Percentiles rank a stretch among this genome's conserved stretches.
phyloP scores from a whole-genome alignment of 2,888 invertebrate species.

The Tetramorium bicarinatum region DNA sequence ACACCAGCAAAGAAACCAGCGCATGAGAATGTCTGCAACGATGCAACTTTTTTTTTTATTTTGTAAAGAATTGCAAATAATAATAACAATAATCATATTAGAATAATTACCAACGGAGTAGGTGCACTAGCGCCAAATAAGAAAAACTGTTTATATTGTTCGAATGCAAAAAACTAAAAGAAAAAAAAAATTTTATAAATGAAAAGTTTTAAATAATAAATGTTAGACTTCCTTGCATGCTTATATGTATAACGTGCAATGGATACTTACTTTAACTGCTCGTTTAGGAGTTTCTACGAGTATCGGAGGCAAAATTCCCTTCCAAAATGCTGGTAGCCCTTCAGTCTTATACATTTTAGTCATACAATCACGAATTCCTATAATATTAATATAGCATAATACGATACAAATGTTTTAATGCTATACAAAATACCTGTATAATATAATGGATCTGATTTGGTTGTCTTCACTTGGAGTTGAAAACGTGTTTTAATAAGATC shows the following conservation, averaged over 20 bases:
- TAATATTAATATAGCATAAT: constrained; percentile 73
- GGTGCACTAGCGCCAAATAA: constrained; percentile 92
- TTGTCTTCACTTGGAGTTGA: constrained; percentile 90
- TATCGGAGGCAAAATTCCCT: constrained; percentile 97
- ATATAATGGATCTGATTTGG: constrained; percentile 80
- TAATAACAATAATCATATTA: constrained; percentile 8
- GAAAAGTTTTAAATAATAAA: not conserved
- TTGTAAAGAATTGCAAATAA: not conserved
- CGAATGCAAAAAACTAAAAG: constrained; percentile 94
- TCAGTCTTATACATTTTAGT: constrained; percentile 95
- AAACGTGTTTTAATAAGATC: constrained; percentile 97
- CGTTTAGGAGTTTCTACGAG: constrained; percentile 98
- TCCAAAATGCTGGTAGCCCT: constrained; percentile 95
- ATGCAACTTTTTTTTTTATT: constrained; percentile 15
- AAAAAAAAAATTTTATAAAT: constrained; percentile 57
- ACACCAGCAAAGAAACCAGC: constrained; percentile 96
- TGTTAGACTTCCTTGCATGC: not conserved
- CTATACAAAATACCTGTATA: constrained; percentile 83
- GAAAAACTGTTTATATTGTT: constrained; percentile 96
- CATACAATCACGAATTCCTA: constrained; percentile 95
- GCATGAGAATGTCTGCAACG: constrained; percentile 93
- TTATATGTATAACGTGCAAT: not conserved
- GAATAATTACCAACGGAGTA: constrained; percentile 91
- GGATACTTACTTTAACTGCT: constrained; percentile 91
- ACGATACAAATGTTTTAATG: not conserved